A percentile compares a stretch with the other conserved stretches of the same genome.
Evolutionary conservation across 1,140 invertebrate species (phyloP).

Genomic region (Bacillus rossius): DNA sequence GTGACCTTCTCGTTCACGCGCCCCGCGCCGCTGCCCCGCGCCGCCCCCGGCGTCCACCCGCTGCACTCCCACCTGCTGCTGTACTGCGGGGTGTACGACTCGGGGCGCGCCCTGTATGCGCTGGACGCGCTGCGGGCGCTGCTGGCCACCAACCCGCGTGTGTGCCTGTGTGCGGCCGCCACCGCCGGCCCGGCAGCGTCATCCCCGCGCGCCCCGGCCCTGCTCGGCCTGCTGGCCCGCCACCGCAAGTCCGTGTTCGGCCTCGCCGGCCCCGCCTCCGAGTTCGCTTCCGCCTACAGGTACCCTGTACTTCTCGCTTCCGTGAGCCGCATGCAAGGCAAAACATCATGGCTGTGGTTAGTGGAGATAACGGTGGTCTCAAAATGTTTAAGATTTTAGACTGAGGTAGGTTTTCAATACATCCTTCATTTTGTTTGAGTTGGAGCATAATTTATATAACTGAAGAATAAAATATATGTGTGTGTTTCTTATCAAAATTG

Average conservation of each 20-base stretch:
- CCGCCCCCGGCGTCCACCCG: conserved; percentile 54
- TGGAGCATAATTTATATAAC: too few relatives aligned
- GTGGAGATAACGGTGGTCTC: too few relatives aligned
- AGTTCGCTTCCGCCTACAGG: conserved; percentile 52
- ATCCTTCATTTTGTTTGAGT: too few relatives aligned
- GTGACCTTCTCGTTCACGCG: conserved; percentile 35
- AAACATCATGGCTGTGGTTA: too few relatives aligned
- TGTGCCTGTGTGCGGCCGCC: conserved; percentile 61
- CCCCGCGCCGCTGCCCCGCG: conserved; percentile 14
- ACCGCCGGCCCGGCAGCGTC: conserved; percentile 57
- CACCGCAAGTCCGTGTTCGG: conserved; percentile 80
- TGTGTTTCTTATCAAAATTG: too few relatives aligned
- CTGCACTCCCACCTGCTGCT: conserved; percentile 80
- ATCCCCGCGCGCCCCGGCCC: conserved; percentile 28
- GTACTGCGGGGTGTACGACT: conserved; percentile 78
- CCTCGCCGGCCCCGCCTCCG: conserved; percentile 48
- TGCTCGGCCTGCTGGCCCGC: conserved; percentile 61
- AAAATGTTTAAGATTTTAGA: too few relatives aligned
- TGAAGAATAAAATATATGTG: too few relatives aligned
- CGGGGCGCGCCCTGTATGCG: conserved; percentile 69
- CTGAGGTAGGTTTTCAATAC: too few relatives aligned
- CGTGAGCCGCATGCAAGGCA: too few relatives aligned
- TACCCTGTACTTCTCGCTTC: too few relatives aligned
- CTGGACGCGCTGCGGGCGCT: conserved; percentile 68
- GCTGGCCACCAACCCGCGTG: conserved; percentile 62